Evolutionary conservation across 2,888 invertebrate genomes (phyloP), one percentile per base, ranked within the genome.

Genomic region (Atethmia centrago): DNA sequence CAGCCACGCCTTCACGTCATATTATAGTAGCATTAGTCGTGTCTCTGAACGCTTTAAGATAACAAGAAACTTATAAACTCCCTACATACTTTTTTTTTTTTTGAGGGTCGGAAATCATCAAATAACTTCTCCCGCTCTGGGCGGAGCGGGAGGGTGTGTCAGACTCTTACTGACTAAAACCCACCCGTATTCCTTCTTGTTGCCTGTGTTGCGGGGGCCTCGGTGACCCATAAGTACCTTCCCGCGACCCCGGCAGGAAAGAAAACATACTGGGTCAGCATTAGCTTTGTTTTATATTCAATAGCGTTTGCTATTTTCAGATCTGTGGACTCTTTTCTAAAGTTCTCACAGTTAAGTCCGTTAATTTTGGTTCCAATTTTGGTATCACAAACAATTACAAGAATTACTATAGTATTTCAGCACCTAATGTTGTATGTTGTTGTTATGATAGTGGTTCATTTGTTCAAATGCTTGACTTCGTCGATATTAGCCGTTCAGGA

Each of bases 401-500:
- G 74, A 63, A 5, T 31, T 4, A 42, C 42, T 14, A 42, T 75
- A 25, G 0, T 55, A 7, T 47, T 75, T 56, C 45, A 77, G 36
- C 36, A 77, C 0, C 2, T 69, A 0, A 51, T 77, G 36, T 45
- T 76, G 12, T 69, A 45, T 42, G 3, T 56, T 40, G n/a, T 77
- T 19, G 45, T 77, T 28, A 77, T 76, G 68, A 3, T 76, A 28
- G 56, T 76, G 10, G 77, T 49, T 3, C 0, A 51, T 45, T 77
- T 56, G 42, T 51, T 58, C 0, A 76, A 62, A 77, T 56, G 62
- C 25, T 21, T 77, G 12, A 69, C 25, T 7, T 56, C 36, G 2
- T 56, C 45, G 25, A 21, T 76, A 56, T 69, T n/a, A 47, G 69
- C 8, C 0, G 28, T 36, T 36, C 61, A 31, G 9, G 14, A 19